Evolutionary conservation across 2,113 vertebrate species (phyloP).

Genomic region (Carassius carassius): DNA sequence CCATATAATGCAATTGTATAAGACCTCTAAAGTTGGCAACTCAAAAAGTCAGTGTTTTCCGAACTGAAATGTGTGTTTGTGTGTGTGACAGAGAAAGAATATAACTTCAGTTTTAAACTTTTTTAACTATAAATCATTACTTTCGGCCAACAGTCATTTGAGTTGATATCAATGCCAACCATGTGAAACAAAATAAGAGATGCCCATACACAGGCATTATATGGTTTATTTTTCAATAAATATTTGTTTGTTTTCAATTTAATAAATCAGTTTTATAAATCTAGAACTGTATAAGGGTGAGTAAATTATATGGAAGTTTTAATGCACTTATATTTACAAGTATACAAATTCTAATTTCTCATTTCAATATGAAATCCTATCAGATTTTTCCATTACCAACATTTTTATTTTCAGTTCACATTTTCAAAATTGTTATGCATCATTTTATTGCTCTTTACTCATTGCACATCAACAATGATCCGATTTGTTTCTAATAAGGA

Average conservation of each 20-base stretch:
- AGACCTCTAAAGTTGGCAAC: background rate
- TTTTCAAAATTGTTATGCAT: background rate
- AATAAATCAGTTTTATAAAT: too few species aligned
- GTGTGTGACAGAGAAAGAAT: background rate
- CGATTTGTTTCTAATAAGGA: background rate
- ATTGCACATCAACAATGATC: background rate
- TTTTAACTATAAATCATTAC: background rate
- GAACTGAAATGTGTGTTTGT: background rate
- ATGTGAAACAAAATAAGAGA: background rate
- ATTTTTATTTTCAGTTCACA: background rate
- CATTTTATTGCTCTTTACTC: background rate
- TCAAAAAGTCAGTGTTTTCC: background rate
- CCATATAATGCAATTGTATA: background rate
- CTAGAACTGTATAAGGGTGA: too few species aligned
- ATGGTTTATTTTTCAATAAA: background rate
- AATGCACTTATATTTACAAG: background rate
- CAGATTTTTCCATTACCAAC: background rate
- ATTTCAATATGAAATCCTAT: background rate
- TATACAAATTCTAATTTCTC: background rate
- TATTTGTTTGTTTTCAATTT: too few species aligned
- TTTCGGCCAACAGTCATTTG: background rate
- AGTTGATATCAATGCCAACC: background rate
- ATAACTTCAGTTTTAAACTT: too few species aligned
- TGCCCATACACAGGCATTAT: too few species aligned
- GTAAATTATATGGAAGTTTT: too few species aligned